phyloP scores from a whole-genome alignment of 64 coral and sea anemone species.

The Dendrophyllia cribrosa region DNA sequence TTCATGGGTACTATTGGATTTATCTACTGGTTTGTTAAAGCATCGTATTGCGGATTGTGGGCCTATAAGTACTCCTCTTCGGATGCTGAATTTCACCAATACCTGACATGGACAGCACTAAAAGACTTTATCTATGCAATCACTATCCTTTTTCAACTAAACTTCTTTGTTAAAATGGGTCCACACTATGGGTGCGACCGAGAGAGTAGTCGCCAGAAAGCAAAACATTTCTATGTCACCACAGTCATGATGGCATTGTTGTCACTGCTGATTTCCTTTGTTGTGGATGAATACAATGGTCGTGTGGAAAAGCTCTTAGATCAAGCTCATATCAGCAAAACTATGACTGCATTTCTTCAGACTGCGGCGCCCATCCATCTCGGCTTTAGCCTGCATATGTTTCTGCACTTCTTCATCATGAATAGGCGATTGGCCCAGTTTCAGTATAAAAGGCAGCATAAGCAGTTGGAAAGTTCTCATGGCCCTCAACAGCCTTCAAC shows the following conservation, averaged over 20 bases:
- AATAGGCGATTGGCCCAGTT: constrained; percentile 60
- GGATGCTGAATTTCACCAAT: background rate
- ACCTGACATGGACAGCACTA: constrained; percentile 70
- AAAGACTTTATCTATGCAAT: constrained; percentile 61
- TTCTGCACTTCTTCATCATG: constrained; percentile 86
- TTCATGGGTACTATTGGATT: constrained; percentile 78
- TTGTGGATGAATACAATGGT: constrained; percentile 87
- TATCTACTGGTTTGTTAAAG: constrained; percentile 83
- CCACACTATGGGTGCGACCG: constrained; percentile 60
- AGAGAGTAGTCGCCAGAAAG: constrained; percentile 5
- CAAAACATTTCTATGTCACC: constrained; percentile 69
- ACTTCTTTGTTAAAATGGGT: constrained; percentile 93
- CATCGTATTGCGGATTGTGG: constrained; percentile 69
- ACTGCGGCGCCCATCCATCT: constrained; percentile 84
- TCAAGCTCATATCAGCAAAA: constrained; percentile 30
- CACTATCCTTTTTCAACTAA: constrained; percentile 79
- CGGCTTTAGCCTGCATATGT: constrained; percentile 89
- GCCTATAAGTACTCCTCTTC: background rate
- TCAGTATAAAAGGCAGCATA: constrained; percentile 1
- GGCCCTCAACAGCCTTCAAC: background rate
- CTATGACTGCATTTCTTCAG: constrained; percentile 55
- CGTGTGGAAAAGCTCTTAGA: constrained; percentile 60
- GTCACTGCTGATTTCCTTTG: constrained; percentile 65
- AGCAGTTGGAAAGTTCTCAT: background rate
- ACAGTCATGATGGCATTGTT: constrained; percentile 80